Evolutionary conservation across 2,797 vertebrate genomes (phyloP), one percentile per base, ranked within the genome.

Genomic region (Darevskia nairensis): DNA sequence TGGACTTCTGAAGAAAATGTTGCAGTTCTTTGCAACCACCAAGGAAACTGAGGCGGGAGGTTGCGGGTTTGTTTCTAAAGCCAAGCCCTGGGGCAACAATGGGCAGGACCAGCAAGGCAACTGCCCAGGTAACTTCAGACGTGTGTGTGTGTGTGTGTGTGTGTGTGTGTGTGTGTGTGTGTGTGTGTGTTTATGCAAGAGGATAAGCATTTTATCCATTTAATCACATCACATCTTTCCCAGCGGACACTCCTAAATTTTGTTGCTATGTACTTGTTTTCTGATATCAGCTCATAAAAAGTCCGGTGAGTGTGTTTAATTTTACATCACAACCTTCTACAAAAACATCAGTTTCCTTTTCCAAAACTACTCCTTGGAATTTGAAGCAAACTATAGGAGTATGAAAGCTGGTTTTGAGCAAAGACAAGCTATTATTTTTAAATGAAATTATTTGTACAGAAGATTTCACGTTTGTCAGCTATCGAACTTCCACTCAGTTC

Each of bases 1-100:
- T 90, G 97, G 97, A 69, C 95, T 99, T 76, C 95, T 99, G 85
- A 99, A 99, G 96, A 98, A 97, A 0, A 96, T 98, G 95, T 98
- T 98, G 89, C 97, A 98, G 94, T 98, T 99, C 88, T 99, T 99
- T 95, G 96, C 96, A 0, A 97, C 98, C 71, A 97, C 97, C 0
- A 96, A 97, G 91, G 95, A 85, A 0, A 80, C 90, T 82, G 95
- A 96, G 4, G 89, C 95, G 0, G 27, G 93, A 0, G 15, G 82
- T 61, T 41, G 50, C 0, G 86, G 92, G 32, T 10, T 6, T 1
- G 21, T 41, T 23, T 23, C 78, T 2, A 88, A 84, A 74, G 4
- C 77, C 0, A 81, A 89, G 90, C 89, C 87, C 86, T 81, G 92
- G 92, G 75, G 91, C 93, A 86, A 44, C 81, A 68, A 29, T 1